Base-by-base conservation (phyloP, 2,113 vertebrate genomes). In the Tachysurus vachellii region DNA sequence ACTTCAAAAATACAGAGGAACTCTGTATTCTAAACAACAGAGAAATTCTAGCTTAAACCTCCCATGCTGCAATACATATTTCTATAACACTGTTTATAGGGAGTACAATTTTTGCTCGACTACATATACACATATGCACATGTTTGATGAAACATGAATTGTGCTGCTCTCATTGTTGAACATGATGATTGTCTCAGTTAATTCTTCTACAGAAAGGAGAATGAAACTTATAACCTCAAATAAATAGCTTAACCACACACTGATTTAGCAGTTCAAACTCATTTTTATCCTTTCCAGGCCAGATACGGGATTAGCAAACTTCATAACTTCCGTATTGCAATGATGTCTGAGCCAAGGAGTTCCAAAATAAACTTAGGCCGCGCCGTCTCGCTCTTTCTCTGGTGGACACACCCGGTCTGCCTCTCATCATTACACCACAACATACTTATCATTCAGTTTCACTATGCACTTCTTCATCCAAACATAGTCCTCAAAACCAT, bases 241-340 rank as follows among this genome's bases (percentile, higher is more conserved):
- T 89, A 93, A 92, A 93, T 91, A 93, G 88, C 50, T 47, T 36
- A 82, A 88, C 90, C 89, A 86, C 89, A 85, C 66, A 91, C 85
- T 89, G 88, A 93, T 92, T 93, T 90, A 90, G 88, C 88, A 75
- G 88, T 89, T 89, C 54, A 17, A 88, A 85, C 77, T 90, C 79
- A 80, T 68, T 90, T 92, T 84, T 80, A 84, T 83, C 89, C 50
- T 2, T 86, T 84, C 21, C 81, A 75, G 73, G 84, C 85, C 87
- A 84, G 85, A 73, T 83, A 75, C 89, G 89, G 90, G 90, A 88
- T 89, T 91, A 91, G 85, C 89, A 80, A 82, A 85, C 86, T 66
- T 88, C 82, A 81, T 90, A 87, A 91, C 90, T 89, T 91, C 86
- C 91, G 88, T 80, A 73, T 8, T 84, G 87, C 86, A 90, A 77